phyloP scores from a whole-genome alignment of 2,113 vertebrate genomes.

The Stegastes partitus region DNA sequence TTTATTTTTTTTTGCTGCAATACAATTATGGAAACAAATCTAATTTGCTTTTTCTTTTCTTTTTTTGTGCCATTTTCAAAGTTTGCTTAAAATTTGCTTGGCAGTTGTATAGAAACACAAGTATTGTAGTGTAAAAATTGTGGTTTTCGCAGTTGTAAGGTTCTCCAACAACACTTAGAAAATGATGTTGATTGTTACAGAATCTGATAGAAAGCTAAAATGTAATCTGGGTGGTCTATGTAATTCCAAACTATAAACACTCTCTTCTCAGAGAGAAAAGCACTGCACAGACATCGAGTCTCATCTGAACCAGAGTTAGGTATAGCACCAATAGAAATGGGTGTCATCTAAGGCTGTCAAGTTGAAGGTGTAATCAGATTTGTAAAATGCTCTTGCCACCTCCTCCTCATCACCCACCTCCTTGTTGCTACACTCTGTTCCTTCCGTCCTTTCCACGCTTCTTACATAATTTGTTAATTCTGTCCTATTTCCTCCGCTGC shows the following conservation, averaged over 20 bases:
- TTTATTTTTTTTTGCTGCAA: no score
- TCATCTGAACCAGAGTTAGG: constrained; percentile 20
- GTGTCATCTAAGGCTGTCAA: constrained; percentile 54
- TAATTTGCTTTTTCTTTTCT: no score
- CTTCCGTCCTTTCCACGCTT: constrained; percentile 51
- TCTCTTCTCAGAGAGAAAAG: background rate
- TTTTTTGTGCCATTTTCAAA: no score
- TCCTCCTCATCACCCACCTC: constrained; percentile 61
- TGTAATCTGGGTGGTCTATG: background rate
- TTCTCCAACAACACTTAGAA: background rate
- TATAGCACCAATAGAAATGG: constrained; percentile 30
- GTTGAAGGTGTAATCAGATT: constrained; percentile 65
- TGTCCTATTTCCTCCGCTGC: constrained; percentile 75
- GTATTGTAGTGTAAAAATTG: no score
- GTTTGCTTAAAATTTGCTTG: no score
- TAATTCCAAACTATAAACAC: constrained; percentile 1
- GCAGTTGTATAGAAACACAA: no score
- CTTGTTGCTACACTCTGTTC: constrained; percentile 64
- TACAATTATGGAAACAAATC: no score
- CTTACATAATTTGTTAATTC: constrained; percentile 79
- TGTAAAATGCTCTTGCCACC: constrained; percentile 59
- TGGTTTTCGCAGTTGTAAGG: no score
- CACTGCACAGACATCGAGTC: constrained; percentile 15
- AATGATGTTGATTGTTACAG: background rate
- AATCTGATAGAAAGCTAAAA: background rate